Conservation (phyloP, 1,140 invertebrate species). For the Drosophila chauvacae region DNA sequence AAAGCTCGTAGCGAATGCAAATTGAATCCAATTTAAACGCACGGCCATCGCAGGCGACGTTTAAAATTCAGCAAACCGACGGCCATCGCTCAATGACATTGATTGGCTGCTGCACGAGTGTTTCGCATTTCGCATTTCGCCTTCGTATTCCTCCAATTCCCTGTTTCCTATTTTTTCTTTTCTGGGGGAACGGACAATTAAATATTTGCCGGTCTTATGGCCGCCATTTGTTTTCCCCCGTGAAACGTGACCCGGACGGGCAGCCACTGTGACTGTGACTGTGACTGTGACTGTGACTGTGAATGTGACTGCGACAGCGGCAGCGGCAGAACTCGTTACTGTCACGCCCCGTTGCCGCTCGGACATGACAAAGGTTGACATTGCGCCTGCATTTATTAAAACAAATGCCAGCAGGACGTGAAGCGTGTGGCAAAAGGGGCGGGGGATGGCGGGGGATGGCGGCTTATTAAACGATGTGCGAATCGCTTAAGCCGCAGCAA, state of each 20-base stretch:
- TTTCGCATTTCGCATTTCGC: conserved; percentile 26
- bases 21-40: conserved; percentile 46
- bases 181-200: conserved; percentile 47
- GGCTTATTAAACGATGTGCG: conserved; percentile 26
- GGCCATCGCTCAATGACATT: conserved; percentile 59
- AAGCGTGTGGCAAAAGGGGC: conserved; percentile 61
- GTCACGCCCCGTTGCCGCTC: conserved; percentile 69
- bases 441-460: too few species aligned
- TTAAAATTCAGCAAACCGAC: conserved; percentile 20
- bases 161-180: background rate
- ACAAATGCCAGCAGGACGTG: conserved; percentile 61
- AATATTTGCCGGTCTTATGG: conserved; percentile 59
- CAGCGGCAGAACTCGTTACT: conserved; percentile 72
- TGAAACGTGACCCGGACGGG: conserved; percentile 15
- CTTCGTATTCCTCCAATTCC: background rate
- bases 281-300: background rate
- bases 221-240: conserved; percentile 46
- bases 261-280: conserved; percentile 9
- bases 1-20: conserved; percentile 35
- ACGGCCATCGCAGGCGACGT: conserved; percentile 4
- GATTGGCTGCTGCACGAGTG: conserved; percentile 60
- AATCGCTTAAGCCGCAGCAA: conserved; percentile 5
- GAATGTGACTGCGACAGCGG: background rate
- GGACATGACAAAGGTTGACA: conserved; percentile 80
- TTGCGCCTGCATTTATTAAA: conserved; percentile 76